Conservation (phyloP, 2,888 invertebrate species). For the Drosophila paranaensis region DNA sequence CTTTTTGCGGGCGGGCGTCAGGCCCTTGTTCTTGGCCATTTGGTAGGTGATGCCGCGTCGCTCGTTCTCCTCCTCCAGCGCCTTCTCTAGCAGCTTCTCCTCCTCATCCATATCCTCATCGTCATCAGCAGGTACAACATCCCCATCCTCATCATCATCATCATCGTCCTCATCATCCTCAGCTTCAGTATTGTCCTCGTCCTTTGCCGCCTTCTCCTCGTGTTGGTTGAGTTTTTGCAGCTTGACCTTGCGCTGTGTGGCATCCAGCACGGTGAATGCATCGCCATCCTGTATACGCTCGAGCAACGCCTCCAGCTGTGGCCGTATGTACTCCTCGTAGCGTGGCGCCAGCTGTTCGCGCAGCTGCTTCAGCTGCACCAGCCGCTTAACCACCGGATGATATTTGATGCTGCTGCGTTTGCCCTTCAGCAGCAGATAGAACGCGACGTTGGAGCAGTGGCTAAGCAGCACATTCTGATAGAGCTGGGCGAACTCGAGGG, state of each 20-base stretch:
- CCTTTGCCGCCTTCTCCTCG: slow-evolving; percentile 56
- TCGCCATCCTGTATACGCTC: slow-evolving; percentile 85
- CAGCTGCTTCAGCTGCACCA: slow-evolving; percentile 92
- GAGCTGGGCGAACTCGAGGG: slow-evolving; percentile 89
- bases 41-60: slow-evolving; percentile 96
- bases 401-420: slow-evolving; percentile 89
- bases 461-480: slow-evolving; percentile 90
- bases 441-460: slow-evolving; percentile 94
- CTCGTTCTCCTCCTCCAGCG: slow-evolving; percentile 80
- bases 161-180: slow-evolving; percentile 82
- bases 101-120: slow-evolving; percentile 83
- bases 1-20: slow-evolving; percentile 95
- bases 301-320: slow-evolving; percentile 89
- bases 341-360: slow-evolving; percentile 90
- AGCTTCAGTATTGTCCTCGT: slow-evolving; percentile 83
- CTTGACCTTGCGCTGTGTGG: slow-evolving; percentile 56
- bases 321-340: slow-evolving; percentile 88
- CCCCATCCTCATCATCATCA: slow-evolving; percentile 84
- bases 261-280: slow-evolving; percentile 69
- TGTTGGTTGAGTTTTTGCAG: slow-evolving; percentile 63
- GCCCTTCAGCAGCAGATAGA: slow-evolving; percentile 93
- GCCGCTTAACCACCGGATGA: slow-evolving; percentile 95
- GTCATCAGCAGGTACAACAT: slow-evolving; percentile 79
- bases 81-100: slow-evolving; percentile 84
- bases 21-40: slow-evolving; percentile 98